phyloP scores from a whole-genome alignment of 2,888 invertebrate species.

The Phyto melanocephala region DNA sequence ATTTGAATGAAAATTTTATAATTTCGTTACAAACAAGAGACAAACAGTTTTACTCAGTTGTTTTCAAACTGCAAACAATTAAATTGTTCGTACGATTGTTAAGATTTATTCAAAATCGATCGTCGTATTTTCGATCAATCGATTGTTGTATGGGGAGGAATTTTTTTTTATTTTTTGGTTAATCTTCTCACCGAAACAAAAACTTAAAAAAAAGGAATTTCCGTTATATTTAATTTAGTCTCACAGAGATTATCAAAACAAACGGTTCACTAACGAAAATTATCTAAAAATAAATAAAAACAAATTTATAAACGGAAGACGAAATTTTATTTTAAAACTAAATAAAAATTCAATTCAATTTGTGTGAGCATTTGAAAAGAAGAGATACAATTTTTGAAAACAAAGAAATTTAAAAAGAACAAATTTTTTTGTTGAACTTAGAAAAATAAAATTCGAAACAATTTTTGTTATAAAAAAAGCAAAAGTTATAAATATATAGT shows the following conservation, averaged over 20 bases:
- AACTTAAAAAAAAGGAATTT: slow-evolving; percentile 47
- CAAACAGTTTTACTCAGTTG: slow-evolving; percentile 8
- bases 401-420: neutral
- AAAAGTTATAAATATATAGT: slow-evolving; percentile 9
- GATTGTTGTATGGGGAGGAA: neutral
- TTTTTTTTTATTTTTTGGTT: neutral
- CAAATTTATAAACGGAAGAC: slow-evolving; percentile 33
- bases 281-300: neutral
- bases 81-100: neutral
- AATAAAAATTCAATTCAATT: neutral
- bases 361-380: neutral
- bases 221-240: slow-evolving; percentile 45
- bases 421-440: neutral
- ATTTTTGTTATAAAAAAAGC: neutral
- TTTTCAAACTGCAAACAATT: slow-evolving; percentile 22
- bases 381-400: neutral
- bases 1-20: neutral
- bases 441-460: neutral
- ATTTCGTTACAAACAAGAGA: neutral
- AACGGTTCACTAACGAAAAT: slow-evolving; percentile 45
- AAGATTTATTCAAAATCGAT: slow-evolving; percentile 11
- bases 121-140: slow-evolving; percentile 31
- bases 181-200: slow-evolving; percentile 2
- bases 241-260: slow-evolving; percentile 37
- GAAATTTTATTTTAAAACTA: slow-evolving; percentile 28